Base-by-base conservation (phyloP, 2,888 invertebrate species). In the Eurytoma adleriae region DNA sequence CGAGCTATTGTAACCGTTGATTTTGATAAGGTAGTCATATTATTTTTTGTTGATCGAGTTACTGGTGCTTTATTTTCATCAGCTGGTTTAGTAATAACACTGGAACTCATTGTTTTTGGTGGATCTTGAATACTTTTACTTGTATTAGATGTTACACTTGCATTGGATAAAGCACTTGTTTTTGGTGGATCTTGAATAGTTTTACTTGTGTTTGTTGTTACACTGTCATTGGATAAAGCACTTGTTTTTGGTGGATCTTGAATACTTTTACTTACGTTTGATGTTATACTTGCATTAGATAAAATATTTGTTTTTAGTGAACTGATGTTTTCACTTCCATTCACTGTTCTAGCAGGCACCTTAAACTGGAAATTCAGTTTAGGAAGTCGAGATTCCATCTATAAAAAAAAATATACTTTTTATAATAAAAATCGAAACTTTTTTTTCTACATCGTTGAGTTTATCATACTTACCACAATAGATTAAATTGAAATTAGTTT, bases 381-480 rank as follows among this genome's bases (percentile, higher is more conserved):
- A n/a, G 92, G 92, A 79, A 92, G 86, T 48, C 91, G 91, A 7
- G 93, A 92, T 84, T 92, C 92, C 93, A 93, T 93, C 89, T 87
- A 71, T 7, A 73, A 84, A 82, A 73, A 4, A 16, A 50, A 74
- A 50, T 67, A 24, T 14, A 59, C 57, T 12, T 62, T 18, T 5
- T 30, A 20, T 12, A 71, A 18, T 52, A 16, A 14, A 48, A 1
- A 59, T 50, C 13, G 13, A 50, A 12, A 16, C 3, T 13, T 61
- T 57, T 40, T 0, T 5, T 4, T 3, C 30, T 40, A n/a, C n/a
- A 1, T 62, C 7, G 0, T 14, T 30, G 1, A 40, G n/a, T 4
- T 64, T 16, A 3, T 16, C 27, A 12, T 48, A 64, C 54, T 76
- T 67, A 76, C 77, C 50, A 24, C 40, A n/a, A 40, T 40, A 12